These are phyloP conservation scores for Caenorhabditis latens DNA, from an alignment of 1,140 invertebrate genomes.

Conservation along the genomic window DNA sequence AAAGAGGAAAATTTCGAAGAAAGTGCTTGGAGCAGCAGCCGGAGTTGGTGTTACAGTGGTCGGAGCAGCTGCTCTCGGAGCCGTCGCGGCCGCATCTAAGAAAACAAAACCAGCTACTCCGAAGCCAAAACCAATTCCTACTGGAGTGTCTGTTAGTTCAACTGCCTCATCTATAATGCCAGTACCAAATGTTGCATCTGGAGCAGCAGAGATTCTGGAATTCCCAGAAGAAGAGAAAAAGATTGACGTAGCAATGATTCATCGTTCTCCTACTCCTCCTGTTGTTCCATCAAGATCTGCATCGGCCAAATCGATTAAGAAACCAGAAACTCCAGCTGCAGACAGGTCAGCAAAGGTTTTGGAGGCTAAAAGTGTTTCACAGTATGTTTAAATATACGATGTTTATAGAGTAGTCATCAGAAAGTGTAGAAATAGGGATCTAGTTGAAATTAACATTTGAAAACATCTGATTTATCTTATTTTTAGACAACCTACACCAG, in stretches of 20 bases:
- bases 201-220: constrained; percentile 44
- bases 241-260: constrained; percentile 18
- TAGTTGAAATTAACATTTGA: neutral
- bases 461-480: neutral
- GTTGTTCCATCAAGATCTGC: neutral
- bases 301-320: neutral
- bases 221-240: constrained; percentile 34
- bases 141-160: neutral
- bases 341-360: constrained; percentile 40
- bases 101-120: constrained; percentile 8
- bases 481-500: constrained; percentile 38
- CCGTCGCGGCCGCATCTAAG: constrained; percentile 9
- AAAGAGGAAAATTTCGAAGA: constrained; percentile 32
- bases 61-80: constrained; percentile 37
- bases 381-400: constrained; percentile 8
- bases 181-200: neutral
- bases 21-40: constrained; percentile 14
- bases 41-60: constrained; percentile 30
- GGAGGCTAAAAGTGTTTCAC: constrained; percentile 52
- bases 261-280: constrained; percentile 30
- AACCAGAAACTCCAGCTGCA: neutral
- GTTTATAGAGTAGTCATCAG: neutral
- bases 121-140: constrained; percentile 36
- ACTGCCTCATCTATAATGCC: constrained; percentile 26
- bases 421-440: neutral